Evolutionary conservation across 1,140 invertebrate species (phyloP).

Genomic region (Ceratina calcarata): DNA sequence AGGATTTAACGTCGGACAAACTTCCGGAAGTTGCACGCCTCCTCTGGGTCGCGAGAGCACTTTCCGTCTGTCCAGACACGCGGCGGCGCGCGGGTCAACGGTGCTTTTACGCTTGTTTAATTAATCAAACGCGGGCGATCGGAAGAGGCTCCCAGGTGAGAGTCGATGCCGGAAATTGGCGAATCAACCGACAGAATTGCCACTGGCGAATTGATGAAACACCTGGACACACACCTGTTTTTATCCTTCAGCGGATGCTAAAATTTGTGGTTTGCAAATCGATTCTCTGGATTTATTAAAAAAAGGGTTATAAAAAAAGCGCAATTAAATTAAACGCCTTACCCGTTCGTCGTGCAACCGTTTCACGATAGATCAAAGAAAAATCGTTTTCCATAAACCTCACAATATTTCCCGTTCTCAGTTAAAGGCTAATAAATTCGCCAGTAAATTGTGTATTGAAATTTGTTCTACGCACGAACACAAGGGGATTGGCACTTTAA

Average conservation of each 20-base stretch:
- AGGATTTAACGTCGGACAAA: constrained; percentile 58
- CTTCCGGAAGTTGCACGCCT: constrained; percentile 49
- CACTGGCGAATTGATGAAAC: neutral
- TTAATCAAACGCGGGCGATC: constrained; percentile 50
- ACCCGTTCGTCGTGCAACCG: too few relatives aligned
- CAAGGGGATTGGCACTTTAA: neutral
- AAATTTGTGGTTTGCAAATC: neutral
- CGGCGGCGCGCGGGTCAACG: constrained; percentile 7
- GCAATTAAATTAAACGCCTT: too few relatives aligned
- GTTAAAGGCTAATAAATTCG: too few relatives aligned
- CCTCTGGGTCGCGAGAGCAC: constrained; percentile 34
- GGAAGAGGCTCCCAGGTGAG: neutral
- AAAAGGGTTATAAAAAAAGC: neutral
- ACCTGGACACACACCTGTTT: neutral
- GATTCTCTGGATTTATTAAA: neutral
- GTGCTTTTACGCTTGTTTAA: constrained; percentile 37
- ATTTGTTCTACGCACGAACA: neutral
- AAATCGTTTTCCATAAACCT: too few relatives aligned
- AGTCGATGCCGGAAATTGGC: constrained; percentile 14
- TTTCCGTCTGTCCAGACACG: constrained; percentile 23
- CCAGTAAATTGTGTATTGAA: too few relatives aligned
- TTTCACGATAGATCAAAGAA: too few relatives aligned
- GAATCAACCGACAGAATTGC: neutral
- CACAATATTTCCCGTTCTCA: too few relatives aligned
- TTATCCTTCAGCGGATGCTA: neutral